A percentile compares a stretch with the other conserved stretches of the same genome.
These are phyloP conservation scores for Bombus ignitus DNA, from an alignment of 1,140 invertebrate species.

Conservation along the genomic window DNA sequence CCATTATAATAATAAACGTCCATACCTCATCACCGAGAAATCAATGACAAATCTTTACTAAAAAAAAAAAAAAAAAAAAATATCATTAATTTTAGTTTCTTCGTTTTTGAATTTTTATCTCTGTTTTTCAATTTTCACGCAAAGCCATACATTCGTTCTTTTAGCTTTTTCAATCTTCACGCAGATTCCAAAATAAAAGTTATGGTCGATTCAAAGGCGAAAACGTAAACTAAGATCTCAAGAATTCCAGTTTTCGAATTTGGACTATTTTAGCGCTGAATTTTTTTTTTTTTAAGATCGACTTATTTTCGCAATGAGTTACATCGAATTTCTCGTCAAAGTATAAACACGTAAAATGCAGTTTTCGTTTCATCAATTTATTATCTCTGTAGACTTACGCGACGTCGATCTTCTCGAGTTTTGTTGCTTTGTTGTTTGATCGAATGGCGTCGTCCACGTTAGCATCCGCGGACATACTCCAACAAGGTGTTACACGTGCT, in stretches of 20 bases:
- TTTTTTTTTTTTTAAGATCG: background rate
- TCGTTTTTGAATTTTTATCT: background rate
- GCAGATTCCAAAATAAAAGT: background rate
- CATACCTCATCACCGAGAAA: background rate
- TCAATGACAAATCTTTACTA: background rate
- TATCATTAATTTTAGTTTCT: background rate
- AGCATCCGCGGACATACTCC: background rate
- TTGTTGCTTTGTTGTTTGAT: background rate
- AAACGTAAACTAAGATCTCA: background rate
- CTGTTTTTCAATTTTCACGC: background rate
- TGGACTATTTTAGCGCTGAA: background rate
- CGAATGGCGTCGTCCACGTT: background rate
- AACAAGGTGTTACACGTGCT: constrained; percentile 33
- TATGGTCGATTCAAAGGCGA: no score
- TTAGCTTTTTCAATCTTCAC: no score
- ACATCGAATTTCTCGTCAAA: background rate
- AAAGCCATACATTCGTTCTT: no score
- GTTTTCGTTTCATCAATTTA: background rate
- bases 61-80: background rate
- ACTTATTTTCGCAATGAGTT: no score
- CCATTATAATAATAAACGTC: background rate
- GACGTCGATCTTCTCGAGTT: background rate
- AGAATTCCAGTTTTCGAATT: background rate
- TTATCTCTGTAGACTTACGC: background rate
- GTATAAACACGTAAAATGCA: background rate